A percentile compares a stretch with the other conserved stretches of the same genome.
Evolutionary conservation across 2,113 vertebrate species (phyloP).

Genomic region (Noturus placidus): DNA sequence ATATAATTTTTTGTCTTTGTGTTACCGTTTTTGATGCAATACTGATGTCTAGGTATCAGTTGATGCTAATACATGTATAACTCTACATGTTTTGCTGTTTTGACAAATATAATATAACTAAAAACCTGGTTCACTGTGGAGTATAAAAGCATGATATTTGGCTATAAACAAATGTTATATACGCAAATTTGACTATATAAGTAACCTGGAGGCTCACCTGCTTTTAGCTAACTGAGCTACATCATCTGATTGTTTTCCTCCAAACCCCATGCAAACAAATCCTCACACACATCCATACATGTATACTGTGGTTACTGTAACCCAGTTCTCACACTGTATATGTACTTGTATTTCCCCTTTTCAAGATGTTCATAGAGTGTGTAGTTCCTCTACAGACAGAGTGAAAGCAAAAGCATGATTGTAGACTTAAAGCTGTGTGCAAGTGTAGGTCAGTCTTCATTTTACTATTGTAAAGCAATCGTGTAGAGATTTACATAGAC

Average conservation of each 20-base stretch:
- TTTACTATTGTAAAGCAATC: not conserved
- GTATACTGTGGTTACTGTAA: conserved; percentile 13
- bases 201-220: not conserved
- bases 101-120: not conserved
- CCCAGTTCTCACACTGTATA: conserved; percentile 23
- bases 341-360: conserved; percentile 15
- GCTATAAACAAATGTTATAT: not conserved
- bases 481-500: not conserved
- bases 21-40: not conserved
- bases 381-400: not conserved
- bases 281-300: not conserved
- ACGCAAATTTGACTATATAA: not conserved
- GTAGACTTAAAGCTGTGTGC: not conserved
- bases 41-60: not conserved
- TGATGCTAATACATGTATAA: not conserved
- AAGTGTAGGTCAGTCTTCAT: not conserved
- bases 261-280: not conserved
- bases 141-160: not conserved
- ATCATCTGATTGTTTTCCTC: not conserved
- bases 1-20: not conserved
- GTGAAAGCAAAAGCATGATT: not conserved
- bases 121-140: not conserved
- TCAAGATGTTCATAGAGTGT: not conserved
- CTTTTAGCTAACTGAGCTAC: not conserved
- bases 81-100: not conserved